Percentiles rank a stretch among this genome's conserved stretches.
Evolutionary conservation across 2,113 vertebrate genomes (phyloP).

Genomic region (Gadus chalcogrammus): DNA sequence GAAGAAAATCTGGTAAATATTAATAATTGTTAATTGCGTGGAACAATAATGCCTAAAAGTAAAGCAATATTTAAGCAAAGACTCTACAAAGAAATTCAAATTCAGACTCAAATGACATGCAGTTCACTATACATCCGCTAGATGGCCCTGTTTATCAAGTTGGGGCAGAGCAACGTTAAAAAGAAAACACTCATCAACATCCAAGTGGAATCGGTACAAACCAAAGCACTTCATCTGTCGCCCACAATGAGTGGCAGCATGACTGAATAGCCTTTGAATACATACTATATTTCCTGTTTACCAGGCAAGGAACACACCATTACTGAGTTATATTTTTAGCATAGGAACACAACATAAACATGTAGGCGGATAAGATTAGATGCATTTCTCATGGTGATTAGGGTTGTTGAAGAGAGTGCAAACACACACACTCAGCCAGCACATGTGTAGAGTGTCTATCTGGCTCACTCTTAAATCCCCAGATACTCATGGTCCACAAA

Average conservation of each 20-base stretch:
- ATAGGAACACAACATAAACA: not conserved
- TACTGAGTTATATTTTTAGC: no score
- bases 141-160: conserved; percentile 38
- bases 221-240: conserved; percentile 15
- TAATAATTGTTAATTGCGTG: no score
- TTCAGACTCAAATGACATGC: conserved; percentile 10
- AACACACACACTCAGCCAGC: no score
- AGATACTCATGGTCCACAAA: no score
- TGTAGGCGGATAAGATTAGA: conserved; percentile 16
- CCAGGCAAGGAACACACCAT: not conserved
- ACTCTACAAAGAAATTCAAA: no score
- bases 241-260: conserved; percentile 25
- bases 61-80: no score
- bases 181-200: conserved; percentile 6
- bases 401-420: conserved; percentile 20
- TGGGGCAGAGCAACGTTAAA: not conserved
- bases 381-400: conserved; percentile 6
- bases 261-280: conserved; percentile 30
- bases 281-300: conserved; percentile 3
- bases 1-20: no score
- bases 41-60: no score
- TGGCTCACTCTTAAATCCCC: no score
- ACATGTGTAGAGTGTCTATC: no score
- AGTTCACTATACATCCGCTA: conserved; percentile 35
- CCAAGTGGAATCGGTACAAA: conserved; percentile 13